A percentile compares a stretch with the other conserved stretches of the same genome.
Conservation (phyloP, 35 echinoderm and acorn worm genomes). For the Anneissia japonica region DNA sequence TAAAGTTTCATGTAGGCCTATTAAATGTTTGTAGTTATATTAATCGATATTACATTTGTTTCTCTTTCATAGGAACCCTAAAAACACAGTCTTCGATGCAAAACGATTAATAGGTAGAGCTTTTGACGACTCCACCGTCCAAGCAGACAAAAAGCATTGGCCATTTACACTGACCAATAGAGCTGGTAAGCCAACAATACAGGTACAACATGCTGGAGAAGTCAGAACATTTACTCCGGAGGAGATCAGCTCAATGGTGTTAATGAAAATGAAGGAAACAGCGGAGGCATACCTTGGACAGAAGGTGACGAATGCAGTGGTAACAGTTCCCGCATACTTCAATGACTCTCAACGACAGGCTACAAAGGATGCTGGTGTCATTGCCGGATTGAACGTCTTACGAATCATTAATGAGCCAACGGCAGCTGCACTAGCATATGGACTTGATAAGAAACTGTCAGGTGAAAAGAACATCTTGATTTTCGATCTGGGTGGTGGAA, state of each 20-base stretch:
- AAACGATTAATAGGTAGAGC: slow-evolving; percentile 50
- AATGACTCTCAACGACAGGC: slow-evolving; percentile 69
- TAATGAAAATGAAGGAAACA: background rate
- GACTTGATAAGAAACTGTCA: slow-evolving; percentile 70
- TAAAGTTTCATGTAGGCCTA: background rate
- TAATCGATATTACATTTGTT: background rate
- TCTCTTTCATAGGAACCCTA: too few species aligned
- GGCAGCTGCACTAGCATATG: slow-evolving; percentile 72
- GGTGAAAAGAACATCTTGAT: background rate
- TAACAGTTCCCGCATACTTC: slow-evolving; percentile 76
- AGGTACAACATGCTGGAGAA: background rate
- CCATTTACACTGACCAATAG: slow-evolving; percentile 40
- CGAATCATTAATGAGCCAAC: slow-evolving; percentile 80
- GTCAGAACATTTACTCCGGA: background rate
- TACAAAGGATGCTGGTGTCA: slow-evolving; percentile 75
- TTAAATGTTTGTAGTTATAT: background rate
- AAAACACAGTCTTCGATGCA: slow-evolving; percentile 22
- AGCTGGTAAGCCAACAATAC: slow-evolving; percentile 6
- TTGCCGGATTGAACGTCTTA: slow-evolving; percentile 76
- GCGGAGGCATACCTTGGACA: slow-evolving; percentile 1
- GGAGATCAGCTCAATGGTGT: background rate
- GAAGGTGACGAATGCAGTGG: slow-evolving; percentile 62
- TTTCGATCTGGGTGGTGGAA: slow-evolving; percentile 28
- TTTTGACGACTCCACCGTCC: slow-evolving; percentile 30
- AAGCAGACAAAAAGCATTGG: slow-evolving; percentile 54